Evolutionary conservation across 2,113 vertebrate species (phyloP), one percentile per base, ranked within the genome.

Genomic region (Scomber scombrus): DNA sequence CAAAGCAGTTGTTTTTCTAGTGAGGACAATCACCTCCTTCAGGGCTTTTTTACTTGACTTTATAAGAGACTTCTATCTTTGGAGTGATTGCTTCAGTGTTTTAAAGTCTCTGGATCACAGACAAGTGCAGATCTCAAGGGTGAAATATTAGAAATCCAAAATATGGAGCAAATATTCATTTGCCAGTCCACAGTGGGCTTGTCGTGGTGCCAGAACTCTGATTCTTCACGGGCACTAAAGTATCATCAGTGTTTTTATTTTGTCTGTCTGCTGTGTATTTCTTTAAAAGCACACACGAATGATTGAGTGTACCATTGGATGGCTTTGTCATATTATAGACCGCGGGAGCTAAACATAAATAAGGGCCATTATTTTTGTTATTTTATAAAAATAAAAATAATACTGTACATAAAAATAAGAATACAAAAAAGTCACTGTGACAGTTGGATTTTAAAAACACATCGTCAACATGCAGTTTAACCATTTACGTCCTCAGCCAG

Each of bases 171-270:
- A 43, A 72, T 54, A 49, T 50, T 65, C 51, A 62, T 50, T 9
- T 45, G 75, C 76, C 76, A 58, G 62, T 58, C 56, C 21, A 2
- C 71, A 21, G 63, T n/a, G 56, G 72, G 54, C 23, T 31, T 11
- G 16, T 18, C 5, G 3, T 3, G 19, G 8, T 45, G 77, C 76
- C 68, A 60, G 67, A 69, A 23, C 21, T 15, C 70, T 62, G 15
- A 58, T 8, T 5, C 19, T 49, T 55, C n/a, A 34, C 19, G 40
- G 47, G 45, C n/a, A 29, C n/a, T 55, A 23, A 16, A 45, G 61
- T 13, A 64, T 66, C 72, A 71, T 80, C 76, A 40, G 23, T 50
- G 62, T 47, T 71, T 67, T 71, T 79, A 54, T 79, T 84, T 73
- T 54, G 40, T 81, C 70, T 55, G 34, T 57, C 55, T 31, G 46